phyloP scores from a whole-genome alignment of 2,888 invertebrate species.

The Bimastos eiseni region DNA sequence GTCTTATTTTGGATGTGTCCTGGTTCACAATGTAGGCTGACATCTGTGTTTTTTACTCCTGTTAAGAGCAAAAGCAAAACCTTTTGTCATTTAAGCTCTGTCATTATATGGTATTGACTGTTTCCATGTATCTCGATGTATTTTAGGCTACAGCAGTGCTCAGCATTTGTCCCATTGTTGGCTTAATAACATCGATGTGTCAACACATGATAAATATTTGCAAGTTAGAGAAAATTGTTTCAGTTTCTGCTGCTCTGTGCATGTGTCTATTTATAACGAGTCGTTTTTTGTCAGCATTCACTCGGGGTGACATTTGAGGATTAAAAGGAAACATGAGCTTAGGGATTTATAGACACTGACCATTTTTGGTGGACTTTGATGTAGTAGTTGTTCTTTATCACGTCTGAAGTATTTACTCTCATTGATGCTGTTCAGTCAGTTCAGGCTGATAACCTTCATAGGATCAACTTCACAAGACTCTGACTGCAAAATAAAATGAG shows the following conservation, averaged over 20 bases:
- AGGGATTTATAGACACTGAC: background rate
- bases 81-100: background rate
- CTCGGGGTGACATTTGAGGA: background rate
- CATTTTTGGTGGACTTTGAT: conserved; percentile 1
- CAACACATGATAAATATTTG: too few relatives aligned
- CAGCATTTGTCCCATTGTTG: background rate
- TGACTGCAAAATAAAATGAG: background rate
- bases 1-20: background rate
- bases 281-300: background rate
- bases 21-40: background rate
- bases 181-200: too few relatives aligned
- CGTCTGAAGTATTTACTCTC: background rate
- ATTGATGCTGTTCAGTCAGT: background rate
- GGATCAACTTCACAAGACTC: background rate
- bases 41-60: background rate
- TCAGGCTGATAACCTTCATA: background rate
- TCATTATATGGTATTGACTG: background rate
- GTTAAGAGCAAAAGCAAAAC: conserved; percentile 1
- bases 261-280: background rate
- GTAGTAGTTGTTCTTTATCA: background rate
- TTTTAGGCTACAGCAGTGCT: background rate
- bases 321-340: background rate
- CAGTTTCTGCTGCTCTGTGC: background rate
- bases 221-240: background rate
- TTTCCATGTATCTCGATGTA: background rate